Evolutionary conservation across 2,888 invertebrate genomes (phyloP).

Genomic region (Chrysina gloriosa): DNA sequence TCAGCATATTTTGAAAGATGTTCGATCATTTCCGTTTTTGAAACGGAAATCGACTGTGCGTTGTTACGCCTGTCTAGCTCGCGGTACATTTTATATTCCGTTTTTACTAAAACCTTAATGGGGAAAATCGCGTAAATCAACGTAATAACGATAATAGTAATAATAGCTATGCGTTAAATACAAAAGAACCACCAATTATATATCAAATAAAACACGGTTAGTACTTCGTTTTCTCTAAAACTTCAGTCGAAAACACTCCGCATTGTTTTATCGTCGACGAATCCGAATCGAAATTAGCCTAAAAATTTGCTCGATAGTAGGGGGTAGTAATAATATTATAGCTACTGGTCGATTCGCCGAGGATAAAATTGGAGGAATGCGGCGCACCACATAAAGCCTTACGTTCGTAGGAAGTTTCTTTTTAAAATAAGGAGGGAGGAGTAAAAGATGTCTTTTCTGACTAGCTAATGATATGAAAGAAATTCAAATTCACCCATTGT

Average conservation of each 20-base stretch:
- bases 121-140: neutral
- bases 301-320: no score
- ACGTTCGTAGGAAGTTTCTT: neutral
- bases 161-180: neutral
- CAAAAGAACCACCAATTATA: constrained; percentile 3
- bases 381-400: neutral
- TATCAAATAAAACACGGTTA: neutral
- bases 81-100: neutral
- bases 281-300: neutral
- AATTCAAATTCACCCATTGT: neutral
- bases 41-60: no score
- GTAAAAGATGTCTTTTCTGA: constrained; percentile 18
- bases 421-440: neutral
- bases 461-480: constrained; percentile 30
- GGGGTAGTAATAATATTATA: no score
- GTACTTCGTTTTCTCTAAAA: constrained; percentile 5
- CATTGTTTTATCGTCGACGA: constrained; percentile 19
- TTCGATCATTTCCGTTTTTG: constrained; percentile 42
- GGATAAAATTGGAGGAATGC: neutral
- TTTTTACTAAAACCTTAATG: constrained; percentile 15
- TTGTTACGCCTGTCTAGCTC: neutral
- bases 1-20: neutral
- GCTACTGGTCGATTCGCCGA: neutral
- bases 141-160: constrained; percentile 1
- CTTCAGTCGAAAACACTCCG: constrained; percentile 19